Conservation (phyloP, 2,888 invertebrate genomes). For the Apantesis nais region DNA sequence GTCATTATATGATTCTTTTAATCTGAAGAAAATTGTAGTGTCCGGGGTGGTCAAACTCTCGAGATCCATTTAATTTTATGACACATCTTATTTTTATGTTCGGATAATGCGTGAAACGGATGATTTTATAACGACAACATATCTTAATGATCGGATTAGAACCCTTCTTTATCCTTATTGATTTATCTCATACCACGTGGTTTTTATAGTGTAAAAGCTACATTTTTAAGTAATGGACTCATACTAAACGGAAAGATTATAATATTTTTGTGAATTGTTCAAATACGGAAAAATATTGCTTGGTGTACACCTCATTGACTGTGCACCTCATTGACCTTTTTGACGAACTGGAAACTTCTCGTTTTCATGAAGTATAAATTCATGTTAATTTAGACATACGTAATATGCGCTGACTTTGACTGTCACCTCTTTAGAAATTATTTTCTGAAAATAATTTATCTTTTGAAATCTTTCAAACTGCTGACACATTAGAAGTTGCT, state of each 20-base stretch:
- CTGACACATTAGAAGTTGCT: too few species aligned
- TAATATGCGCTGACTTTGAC: not conserved
- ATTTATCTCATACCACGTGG: slow-evolving; percentile 68
- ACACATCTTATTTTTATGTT: slow-evolving; percentile 63
- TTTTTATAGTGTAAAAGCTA: slow-evolving; percentile 43
- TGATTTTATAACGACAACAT: slow-evolving; percentile 72
- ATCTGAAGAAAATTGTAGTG: slow-evolving; percentile 28
- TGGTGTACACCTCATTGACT: not conserved
- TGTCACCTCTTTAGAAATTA: not conserved
- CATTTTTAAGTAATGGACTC: slow-evolving; percentile 24
- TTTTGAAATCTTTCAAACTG: too few species aligned
- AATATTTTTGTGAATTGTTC: not conserved
- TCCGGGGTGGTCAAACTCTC: slow-evolving; percentile 68
- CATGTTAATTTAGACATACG: not conserved
- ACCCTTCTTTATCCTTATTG: slow-evolving; percentile 71
- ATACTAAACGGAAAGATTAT: slow-evolving; percentile 12
- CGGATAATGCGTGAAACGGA: slow-evolving; percentile 78
- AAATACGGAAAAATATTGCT: not conserved
- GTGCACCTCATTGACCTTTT: not conserved
- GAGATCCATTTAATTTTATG: slow-evolving; percentile 62
- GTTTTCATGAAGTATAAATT: not conserved
- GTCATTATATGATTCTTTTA: slow-evolving; percentile 2
- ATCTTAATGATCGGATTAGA: slow-evolving; percentile 74
- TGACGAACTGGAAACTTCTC: not conserved
- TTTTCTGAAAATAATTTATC: not conserved